These are phyloP conservation scores for Phyllostomus hastatus DNA, from an alignment of 2,113 vertebrate species.

Conservation along the genomic window DNA sequence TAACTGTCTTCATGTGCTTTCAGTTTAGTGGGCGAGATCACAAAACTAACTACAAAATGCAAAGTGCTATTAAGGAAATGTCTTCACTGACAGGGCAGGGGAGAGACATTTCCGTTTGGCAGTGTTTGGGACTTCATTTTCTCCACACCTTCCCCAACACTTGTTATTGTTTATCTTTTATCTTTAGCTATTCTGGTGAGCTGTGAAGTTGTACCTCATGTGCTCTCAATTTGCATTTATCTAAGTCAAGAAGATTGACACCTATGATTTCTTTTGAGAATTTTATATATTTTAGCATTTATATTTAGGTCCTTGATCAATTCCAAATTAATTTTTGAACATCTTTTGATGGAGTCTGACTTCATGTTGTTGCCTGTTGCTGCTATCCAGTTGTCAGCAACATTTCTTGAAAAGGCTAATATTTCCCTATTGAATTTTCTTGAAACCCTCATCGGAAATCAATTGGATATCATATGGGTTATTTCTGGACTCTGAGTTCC, in stretches of 20 bases:
- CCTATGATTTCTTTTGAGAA: background rate
- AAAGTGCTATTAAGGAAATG: background rate
- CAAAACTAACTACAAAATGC: background rate
- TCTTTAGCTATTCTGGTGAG: background rate
- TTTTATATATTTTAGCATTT: background rate
- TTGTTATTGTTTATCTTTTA: background rate
- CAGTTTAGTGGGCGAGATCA: background rate
- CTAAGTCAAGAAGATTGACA: background rate
- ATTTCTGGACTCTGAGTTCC: background rate
- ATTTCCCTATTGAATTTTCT: background rate
- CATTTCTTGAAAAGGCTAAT: background rate
- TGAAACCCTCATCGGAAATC: background rate
- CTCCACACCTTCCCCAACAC: background rate
- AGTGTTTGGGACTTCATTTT: background rate
- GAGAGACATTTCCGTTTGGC: background rate
- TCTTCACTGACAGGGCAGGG: background rate
- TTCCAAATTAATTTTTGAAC: constrained; percentile 7
- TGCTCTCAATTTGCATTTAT: background rate
- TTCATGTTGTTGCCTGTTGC: background rate
- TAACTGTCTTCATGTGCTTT: background rate
- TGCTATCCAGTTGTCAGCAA: background rate
- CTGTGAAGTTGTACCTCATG: background rate
- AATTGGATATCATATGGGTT: background rate
- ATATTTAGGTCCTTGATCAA: background rate
- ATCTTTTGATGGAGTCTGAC: background rate